phyloP scores from a whole-genome alignment of 1,140 invertebrate genomes.

The Metopolophium dirhodum region DNA sequence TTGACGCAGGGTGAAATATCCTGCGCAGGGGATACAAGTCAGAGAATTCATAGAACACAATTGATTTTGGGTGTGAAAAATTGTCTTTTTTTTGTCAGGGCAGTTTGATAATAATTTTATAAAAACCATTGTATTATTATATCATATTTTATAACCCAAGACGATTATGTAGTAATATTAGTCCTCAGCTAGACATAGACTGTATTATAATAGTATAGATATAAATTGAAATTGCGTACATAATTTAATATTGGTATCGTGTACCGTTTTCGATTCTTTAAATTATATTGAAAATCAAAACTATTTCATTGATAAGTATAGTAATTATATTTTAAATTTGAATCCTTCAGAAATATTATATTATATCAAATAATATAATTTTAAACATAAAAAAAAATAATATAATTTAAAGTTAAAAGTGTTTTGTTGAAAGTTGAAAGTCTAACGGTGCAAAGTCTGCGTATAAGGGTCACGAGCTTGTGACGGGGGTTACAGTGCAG shows the following conservation, averaged over 20 bases:
- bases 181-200: not conserved
- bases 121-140: not conserved
- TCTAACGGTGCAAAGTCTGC: no score
- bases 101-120: not conserved
- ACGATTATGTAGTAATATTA: not conserved
- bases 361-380: no score
- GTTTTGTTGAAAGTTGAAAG: no score
- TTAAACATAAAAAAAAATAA: no score
- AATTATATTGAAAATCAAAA: no score
- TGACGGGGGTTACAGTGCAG: not conserved
- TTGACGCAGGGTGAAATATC: not conserved
- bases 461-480: no score
- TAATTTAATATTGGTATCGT: not conserved
- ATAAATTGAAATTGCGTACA: no score
- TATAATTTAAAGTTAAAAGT: no score
- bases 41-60: not conserved
- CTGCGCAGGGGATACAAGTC: not conserved
- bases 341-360: no score
- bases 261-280: not conserved
- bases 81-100: not conserved
- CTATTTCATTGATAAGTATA: not conserved
- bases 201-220: not conserved
- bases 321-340: no score
- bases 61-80: conserved; percentile 18
- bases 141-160: not conserved